These are phyloP conservation scores for Drosophila niveifrons DNA, from an alignment of 2,888 invertebrate genomes.

Conservation along the genomic window DNA sequence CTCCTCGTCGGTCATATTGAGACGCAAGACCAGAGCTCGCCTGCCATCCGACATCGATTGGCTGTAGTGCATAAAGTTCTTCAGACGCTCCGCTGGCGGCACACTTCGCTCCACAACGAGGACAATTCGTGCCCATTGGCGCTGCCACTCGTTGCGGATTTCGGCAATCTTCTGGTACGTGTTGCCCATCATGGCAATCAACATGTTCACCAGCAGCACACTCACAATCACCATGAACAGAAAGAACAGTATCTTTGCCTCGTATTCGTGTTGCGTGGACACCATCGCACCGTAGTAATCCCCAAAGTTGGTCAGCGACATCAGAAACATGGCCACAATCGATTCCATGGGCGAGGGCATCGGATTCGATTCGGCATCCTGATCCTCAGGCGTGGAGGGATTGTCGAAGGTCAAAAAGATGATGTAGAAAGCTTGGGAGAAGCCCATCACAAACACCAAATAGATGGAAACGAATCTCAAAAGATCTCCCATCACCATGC, in stretches of 20 bases:
- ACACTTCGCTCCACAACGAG: slow-evolving; percentile 99
- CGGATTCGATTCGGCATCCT: slow-evolving; percentile 93
- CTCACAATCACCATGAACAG: slow-evolving; percentile 99
- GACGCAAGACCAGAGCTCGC: slow-evolving; percentile 93
- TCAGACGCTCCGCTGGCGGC: slow-evolving; percentile 93
- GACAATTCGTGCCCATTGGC: slow-evolving; percentile 99
- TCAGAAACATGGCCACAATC: slow-evolving; percentile 98
- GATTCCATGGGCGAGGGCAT: slow-evolving; percentile 97
- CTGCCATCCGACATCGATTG: slow-evolving; percentile 96
- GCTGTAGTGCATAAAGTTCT: slow-evolving; percentile 95
- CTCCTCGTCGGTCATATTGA: slow-evolving; percentile 96
- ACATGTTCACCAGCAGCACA: slow-evolving; percentile 97
- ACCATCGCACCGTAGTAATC: slow-evolving; percentile 97
- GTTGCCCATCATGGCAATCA: slow-evolving; percentile 99
- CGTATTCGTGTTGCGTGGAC: slow-evolving; percentile 93
- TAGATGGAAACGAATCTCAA: slow-evolving; percentile 98
- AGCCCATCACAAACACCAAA: slow-evolving; percentile 97
- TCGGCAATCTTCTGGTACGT: slow-evolving; percentile 99
- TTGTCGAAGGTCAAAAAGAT: slow-evolving; percentile 96
- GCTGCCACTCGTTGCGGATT: slow-evolving; percentile 98
- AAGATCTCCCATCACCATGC: slow-evolving; percentile 98
- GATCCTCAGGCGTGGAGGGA: slow-evolving; percentile 93
- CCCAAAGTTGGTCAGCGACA: slow-evolving; percentile 98
- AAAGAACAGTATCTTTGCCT: slow-evolving; percentile 97
- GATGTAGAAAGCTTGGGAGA: slow-evolving; percentile 98